Evolutionary conservation across 2,113 vertebrate genomes (phyloP), one percentile per base, ranked within the genome.

Genomic region (Pseudopodoces humilis): DNA sequence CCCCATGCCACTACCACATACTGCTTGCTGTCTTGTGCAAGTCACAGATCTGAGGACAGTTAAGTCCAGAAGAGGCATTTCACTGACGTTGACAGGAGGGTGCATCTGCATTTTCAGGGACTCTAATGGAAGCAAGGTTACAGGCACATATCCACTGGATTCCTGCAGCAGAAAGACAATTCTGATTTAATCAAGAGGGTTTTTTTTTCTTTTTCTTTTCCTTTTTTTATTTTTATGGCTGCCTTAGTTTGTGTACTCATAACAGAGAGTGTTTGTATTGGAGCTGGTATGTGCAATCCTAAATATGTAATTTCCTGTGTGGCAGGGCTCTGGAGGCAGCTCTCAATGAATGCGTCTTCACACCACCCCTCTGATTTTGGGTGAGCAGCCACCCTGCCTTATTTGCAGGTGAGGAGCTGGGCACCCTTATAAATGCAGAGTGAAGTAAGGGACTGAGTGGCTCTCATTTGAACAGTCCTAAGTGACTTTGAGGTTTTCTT

Each of bases 1-100:
- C 86, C 75, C 82, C 58, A 44, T 41, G 55, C 69, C 72, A 41
- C 67, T 76, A 5, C 94, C 95, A 92, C 94, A 78, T 94, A 83
- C 41, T 0, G 1, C 55, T 90, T 16, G 24, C 82, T 58, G 83
- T 62, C 85, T 62, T 90, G 85, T 76, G 85, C 79, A 86, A 90
- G 70, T 62, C 1, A 5, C 63, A 46, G 79, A 69, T 69, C 63
- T 62, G 70, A 82, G 92, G 50, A 60, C 11, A 13, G 18, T 53
- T 5, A 11, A 52, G 46, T 46, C 79, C 13, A 28, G 33, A 33
- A 58, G 72, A 91, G 76, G 30, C 56, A 28, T 86, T 88, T 83
- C 71, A 30, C 13, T 96, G 92, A 69, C 0, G 13, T 60, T 84
- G 53, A 41, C 46, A 22, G 47, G 31, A 81, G n/a, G 9, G 9